Conservation (phyloP, 2,888 invertebrate species). For the Meiosimyza decipiens region DNA sequence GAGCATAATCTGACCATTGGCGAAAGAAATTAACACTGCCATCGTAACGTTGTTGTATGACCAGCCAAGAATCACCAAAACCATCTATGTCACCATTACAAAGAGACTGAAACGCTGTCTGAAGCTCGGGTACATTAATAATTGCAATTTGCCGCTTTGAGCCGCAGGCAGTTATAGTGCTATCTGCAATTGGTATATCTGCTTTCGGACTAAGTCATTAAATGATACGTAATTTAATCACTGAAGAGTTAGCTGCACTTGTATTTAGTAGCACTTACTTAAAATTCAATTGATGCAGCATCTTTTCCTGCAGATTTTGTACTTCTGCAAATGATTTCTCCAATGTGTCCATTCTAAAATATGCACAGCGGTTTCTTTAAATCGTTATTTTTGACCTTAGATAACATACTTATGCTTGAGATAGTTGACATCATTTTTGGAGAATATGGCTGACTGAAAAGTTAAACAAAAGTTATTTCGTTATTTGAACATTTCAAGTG, state of each 20-base stretch:
- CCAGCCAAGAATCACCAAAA: constrained; percentile 74
- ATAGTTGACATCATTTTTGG: not conserved
- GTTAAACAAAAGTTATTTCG: not conserved
- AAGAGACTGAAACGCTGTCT: not conserved
- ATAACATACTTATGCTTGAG: not conserved
- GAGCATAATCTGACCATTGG: constrained; percentile 72
- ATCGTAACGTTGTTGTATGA: constrained; percentile 74
- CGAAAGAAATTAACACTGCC: constrained; percentile 73
- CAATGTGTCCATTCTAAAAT: not conserved
- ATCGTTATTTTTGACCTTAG: not conserved
- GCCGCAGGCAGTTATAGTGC: no score
- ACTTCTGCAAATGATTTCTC: not conserved
- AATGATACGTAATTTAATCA: not conserved
- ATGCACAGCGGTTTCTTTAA: no score
- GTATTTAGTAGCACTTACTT: not conserved
- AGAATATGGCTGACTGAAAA: not conserved
- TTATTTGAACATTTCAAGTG: no score
- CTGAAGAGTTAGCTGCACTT: no score
- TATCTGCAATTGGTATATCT: no score
- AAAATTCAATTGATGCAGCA: not conserved
- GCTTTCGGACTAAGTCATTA: not conserved
- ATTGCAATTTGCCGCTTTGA: no score
- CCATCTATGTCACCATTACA: not conserved
- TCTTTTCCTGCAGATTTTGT: not conserved
- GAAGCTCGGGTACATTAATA: no score